These are phyloP conservation scores for Syngnathus acus DNA, from an alignment of 2,797 vertebrate species.

Conservation along the genomic window DNA sequence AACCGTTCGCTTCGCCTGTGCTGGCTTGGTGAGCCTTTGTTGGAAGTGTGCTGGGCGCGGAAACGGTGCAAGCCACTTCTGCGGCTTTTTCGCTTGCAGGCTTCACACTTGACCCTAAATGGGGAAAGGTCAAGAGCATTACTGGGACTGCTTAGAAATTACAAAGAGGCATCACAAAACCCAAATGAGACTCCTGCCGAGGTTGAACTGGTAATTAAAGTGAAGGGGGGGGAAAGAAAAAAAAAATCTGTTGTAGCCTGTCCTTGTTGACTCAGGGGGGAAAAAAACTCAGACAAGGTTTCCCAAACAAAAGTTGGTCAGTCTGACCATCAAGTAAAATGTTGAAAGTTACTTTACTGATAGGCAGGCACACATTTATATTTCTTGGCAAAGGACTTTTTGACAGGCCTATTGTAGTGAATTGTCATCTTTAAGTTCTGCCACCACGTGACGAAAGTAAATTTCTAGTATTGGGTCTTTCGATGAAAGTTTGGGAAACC, in stretches of 20 bases:
- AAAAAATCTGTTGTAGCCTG: background rate
- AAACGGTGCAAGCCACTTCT: slow-evolving; percentile 20
- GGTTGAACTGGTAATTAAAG: background rate
- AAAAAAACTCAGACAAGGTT: too few species aligned
- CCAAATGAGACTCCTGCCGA: background rate
- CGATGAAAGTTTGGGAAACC: too few species aligned
- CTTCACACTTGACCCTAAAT: slow-evolving; percentile 61
- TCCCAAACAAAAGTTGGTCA: too few species aligned
- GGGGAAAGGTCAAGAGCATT: slow-evolving; percentile 7
- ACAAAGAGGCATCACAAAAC: background rate
- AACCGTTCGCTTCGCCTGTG: slow-evolving; percentile 42
- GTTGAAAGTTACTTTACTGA: too few species aligned
- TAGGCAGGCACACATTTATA: too few species aligned
- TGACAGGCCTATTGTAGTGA: too few species aligned
- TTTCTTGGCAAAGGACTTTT: too few species aligned
- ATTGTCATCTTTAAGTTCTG: too few species aligned
- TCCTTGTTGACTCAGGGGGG: background rate
- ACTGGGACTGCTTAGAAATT: background rate
- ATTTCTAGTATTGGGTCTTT: too few species aligned
- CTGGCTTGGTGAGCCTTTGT: slow-evolving; percentile 27
- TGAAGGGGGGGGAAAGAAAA: background rate
- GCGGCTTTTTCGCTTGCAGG: slow-evolving; percentile 53
- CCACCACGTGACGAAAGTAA: too few species aligned
- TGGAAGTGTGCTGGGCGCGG: slow-evolving; percentile 29
- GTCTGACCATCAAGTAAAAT: too few species aligned